A percentile compares a stretch with the other conserved stretches of the same genome.
phyloP scores from a whole-genome alignment of 1,140 invertebrate genomes.

The Camponotus pennsylvanicus region DNA sequence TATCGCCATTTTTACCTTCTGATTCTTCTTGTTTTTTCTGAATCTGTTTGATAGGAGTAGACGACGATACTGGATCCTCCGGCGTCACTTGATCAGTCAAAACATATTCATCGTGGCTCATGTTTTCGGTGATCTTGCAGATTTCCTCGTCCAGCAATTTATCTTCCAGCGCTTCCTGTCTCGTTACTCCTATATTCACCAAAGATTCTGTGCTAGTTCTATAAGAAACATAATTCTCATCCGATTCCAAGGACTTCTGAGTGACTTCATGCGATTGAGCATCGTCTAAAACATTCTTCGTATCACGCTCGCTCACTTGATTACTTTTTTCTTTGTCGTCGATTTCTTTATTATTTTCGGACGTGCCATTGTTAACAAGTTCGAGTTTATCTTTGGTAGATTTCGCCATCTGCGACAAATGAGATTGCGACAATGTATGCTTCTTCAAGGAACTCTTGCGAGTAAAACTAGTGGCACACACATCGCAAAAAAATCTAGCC shows the following conservation, averaged over 20 bases:
- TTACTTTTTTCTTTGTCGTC: conserved; percentile 27
- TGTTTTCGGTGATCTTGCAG: conserved; percentile 85
- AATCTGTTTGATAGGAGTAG: conserved; percentile 66
- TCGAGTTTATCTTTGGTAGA: conserved; percentile 60
- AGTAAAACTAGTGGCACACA: conserved; percentile 84
- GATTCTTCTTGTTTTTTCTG: conserved; percentile 22
- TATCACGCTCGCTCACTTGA: conserved; percentile 2
- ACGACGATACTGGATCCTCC: conserved; percentile 67
- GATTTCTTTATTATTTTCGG: conserved; percentile 18
- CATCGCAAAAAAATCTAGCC: conserved; percentile 83
- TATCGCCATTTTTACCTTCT: conserved; percentile 51
- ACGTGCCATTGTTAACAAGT: neutral
- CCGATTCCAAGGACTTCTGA: neutral
- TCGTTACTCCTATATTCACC: neutral
- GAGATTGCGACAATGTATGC: conserved; percentile 83
- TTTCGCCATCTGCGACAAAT: conserved; percentile 78
- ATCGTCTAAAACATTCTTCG: neutral
- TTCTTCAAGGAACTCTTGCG: conserved; percentile 85
- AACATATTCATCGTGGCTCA: conserved; percentile 85
- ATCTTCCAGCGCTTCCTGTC: conserved; percentile 79
- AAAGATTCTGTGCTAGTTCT: conserved; percentile 6
- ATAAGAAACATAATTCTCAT: neutral
- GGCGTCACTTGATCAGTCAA: conserved; percentile 83
- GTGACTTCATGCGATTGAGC: neutral
- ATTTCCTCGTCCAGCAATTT: conserved; percentile 84